Conservation (phyloP, 1,140 invertebrate species). For the Cardiocondyla obscurior region DNA sequence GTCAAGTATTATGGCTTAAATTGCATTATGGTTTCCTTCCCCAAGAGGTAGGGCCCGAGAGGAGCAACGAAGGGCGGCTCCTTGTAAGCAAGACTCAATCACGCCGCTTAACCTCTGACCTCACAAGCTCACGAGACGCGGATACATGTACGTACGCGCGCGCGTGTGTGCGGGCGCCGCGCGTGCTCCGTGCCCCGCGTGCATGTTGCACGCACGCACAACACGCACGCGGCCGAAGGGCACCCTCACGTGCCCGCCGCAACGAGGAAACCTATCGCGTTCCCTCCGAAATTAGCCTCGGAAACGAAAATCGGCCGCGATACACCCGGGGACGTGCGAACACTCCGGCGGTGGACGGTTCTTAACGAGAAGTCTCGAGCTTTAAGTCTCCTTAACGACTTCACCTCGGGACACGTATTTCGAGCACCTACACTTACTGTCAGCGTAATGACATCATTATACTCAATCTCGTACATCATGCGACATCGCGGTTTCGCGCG, state of each 20-base stretch:
- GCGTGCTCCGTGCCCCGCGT: neutral
- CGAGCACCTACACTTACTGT: neutral
- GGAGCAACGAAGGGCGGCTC: constrained; percentile 80
- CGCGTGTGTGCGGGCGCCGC: neutral
- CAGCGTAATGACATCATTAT: constrained; percentile 43
- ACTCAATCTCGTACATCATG: too few species aligned
- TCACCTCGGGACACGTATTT: constrained; percentile 24
- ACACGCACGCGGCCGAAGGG: neutral
- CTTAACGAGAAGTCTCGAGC: constrained; percentile 7
- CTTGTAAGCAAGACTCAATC: constrained; percentile 84
- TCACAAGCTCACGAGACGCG: constrained; percentile 70
- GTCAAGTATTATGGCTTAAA: constrained; percentile 84
- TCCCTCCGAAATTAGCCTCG: constrained; percentile 51
- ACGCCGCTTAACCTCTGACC: constrained; percentile 84
- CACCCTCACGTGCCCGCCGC: constrained; percentile 54
- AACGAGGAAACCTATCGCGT: constrained; percentile 35
- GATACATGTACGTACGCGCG: constrained; percentile 43
- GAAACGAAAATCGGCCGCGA: constrained; percentile 54
- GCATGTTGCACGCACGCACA: neutral
- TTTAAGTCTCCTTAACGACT: constrained; percentile 37
- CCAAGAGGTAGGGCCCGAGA: constrained; percentile 75
- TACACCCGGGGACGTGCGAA: constrained; percentile 50
- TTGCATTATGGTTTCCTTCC: constrained; percentile 83
- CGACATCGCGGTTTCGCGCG: neutral
- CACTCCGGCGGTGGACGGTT: neutral